These are phyloP conservation scores for Panthera leo DNA, from an alignment of 2,113 vertebrate genomes.

Conservation along the genomic window DNA sequence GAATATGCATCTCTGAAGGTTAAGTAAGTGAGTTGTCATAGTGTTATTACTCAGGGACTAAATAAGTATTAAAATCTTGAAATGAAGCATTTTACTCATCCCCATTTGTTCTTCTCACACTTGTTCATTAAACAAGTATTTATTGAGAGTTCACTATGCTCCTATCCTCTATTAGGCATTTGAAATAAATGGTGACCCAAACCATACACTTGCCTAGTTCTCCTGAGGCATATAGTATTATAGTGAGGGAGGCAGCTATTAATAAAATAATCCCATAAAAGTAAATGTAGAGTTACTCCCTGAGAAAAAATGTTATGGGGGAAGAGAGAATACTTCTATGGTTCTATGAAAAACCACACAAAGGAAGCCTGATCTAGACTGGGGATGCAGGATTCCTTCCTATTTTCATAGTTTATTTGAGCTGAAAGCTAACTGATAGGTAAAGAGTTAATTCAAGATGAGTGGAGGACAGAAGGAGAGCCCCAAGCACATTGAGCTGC, in stretches of 20 bases:
- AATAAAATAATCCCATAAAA: background rate
- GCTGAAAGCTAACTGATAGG: background rate
- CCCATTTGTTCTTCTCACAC: background rate
- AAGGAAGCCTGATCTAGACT: background rate
- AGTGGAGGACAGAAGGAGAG: background rate
- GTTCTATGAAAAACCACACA: background rate
- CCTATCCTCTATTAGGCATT: background rate
- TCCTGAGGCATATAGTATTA: background rate
- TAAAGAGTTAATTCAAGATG: background rate
- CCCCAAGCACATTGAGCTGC: background rate
- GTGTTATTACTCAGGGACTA: background rate
- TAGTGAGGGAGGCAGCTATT: background rate
- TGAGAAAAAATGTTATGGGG: background rate
- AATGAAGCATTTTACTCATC: background rate
- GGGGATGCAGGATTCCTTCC: background rate
- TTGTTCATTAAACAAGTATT: background rate
- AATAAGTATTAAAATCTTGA: background rate
- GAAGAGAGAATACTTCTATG: background rate
- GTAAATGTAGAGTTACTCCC: background rate
- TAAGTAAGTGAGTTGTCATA: background rate
- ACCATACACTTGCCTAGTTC: background rate
- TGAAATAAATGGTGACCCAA: background rate
- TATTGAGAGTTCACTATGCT: background rate
- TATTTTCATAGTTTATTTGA: background rate
- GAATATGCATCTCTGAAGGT: background rate